A percentile compares a stretch with the other conserved stretches of the same genome.
Evolutionary conservation across 2,113 vertebrate species (phyloP).

Genomic region (Typhlomys cinereus): DNA sequence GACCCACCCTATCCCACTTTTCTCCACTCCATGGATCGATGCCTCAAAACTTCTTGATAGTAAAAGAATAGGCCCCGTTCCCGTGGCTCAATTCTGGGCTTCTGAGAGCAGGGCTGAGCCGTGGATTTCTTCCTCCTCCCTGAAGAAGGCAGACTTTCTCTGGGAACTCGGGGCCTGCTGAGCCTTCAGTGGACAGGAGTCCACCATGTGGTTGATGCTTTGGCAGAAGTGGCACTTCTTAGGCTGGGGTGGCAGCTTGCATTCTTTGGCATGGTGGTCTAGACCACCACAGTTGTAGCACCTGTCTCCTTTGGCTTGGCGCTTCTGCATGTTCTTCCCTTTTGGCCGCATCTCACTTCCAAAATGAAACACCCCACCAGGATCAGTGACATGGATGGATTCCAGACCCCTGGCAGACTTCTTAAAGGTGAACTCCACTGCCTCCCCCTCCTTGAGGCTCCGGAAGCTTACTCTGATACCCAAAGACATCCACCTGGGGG

Average conservation of each 20-base stretch:
- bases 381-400: conserved; percentile 94
- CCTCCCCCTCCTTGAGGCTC: conserved; percentile 97
- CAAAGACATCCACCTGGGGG: conserved; percentile 96
- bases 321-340: conserved; percentile 95
- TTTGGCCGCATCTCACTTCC: conserved; percentile 96
- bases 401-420: conserved; percentile 97
- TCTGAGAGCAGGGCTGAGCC: conserved; percentile 84
- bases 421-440: conserved; percentile 97
- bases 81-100: conserved; percentile 86
- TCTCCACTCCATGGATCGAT: conserved; percentile 73
- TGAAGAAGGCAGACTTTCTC: conserved; percentile 89
- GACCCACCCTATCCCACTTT: conserved; percentile 63
- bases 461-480: conserved; percentile 99
- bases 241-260: conserved; percentile 97
- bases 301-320: conserved; percentile 95
- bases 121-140: conserved; percentile 89
- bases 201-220: conserved; percentile 97
- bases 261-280: conserved; percentile 99
- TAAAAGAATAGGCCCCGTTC: conserved; percentile 65
- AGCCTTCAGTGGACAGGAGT: conserved; percentile 93
- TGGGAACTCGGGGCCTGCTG: conserved; percentile 93
- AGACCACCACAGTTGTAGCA: conserved; percentile 99
- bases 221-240: conserved; percentile 99
- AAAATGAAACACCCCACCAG: conserved; percentile 93
- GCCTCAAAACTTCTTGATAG: conserved; percentile 79